Conservation (phyloP, 1,140 invertebrate genomes). For the Macrostomum lignano region DNA sequence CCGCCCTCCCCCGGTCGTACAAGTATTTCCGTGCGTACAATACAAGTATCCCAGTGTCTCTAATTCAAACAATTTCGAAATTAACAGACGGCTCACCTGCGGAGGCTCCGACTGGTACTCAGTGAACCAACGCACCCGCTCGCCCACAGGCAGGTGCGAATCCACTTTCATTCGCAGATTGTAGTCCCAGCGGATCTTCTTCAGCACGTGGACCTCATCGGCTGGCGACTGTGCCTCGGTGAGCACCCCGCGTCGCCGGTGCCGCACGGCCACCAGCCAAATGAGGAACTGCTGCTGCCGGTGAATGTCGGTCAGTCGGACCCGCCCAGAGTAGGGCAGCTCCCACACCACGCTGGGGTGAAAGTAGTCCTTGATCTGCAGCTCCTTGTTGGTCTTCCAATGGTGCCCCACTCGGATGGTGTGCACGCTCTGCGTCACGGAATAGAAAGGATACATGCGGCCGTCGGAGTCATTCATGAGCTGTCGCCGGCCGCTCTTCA, state of each 20-base stretch:
- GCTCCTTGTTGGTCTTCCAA: background rate
- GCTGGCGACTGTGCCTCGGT: background rate
- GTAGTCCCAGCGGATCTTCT: slow-evolving; percentile 4
- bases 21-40: no score
- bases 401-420: background rate
- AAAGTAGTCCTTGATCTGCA: slow-evolving; percentile 5
- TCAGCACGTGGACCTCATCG: slow-evolving; percentile 2
- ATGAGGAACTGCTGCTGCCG: slow-evolving; percentile 4
- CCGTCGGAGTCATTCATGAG: slow-evolving; percentile 6
- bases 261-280: slow-evolving; percentile 2
- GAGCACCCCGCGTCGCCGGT: background rate
- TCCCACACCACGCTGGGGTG: slow-evolving; percentile 4
- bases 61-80: no score
- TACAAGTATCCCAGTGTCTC: no score
- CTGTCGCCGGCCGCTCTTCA: slow-evolving; percentile 1
- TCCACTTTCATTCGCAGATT: slow-evolving; percentile 5
- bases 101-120: no score
- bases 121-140: background rate
- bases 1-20: no score
- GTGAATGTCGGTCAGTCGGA: slow-evolving; percentile 3
- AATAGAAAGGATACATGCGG: slow-evolving; percentile 4
- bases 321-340: slow-evolving; percentile 4
- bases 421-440: slow-evolving; percentile 1
- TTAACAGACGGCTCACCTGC: no score
- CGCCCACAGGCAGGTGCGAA: slow-evolving; percentile 5